Evolutionary conservation across 2,113 vertebrate genomes (phyloP).

Genomic region (Phoxinus phoxinus): DNA sequence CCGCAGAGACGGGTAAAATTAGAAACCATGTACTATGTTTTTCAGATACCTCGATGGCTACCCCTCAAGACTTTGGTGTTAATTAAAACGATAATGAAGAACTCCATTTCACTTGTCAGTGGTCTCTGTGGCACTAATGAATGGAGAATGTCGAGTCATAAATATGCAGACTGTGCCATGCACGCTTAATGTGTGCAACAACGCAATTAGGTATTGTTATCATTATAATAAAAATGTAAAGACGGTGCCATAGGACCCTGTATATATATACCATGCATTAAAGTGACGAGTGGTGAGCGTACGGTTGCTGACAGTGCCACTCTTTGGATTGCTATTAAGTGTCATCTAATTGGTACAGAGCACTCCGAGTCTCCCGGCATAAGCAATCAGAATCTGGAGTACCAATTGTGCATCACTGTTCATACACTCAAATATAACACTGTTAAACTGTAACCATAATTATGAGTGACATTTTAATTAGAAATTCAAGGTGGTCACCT

Average conservation of each 20-base stretch:
- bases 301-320: not conserved
- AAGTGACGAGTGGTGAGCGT: not conserved
- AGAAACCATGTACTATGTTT: constrained; percentile 45
- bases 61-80: constrained; percentile 49
- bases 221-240: constrained; percentile 33
- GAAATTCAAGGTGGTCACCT: constrained; percentile 13
- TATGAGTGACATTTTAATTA: constrained; percentile 27
- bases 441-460: constrained; percentile 23
- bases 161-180: constrained; percentile 3
- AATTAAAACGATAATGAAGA: constrained; percentile 53
- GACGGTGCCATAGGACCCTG: constrained; percentile 2
- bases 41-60: constrained; percentile 41
- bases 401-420: constrained; percentile 8
- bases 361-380: constrained; percentile 20
- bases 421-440: constrained; percentile 7
- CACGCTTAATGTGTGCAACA: constrained; percentile 21
- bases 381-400: constrained; percentile 28
- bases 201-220: constrained; percentile 24
- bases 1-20: constrained; percentile 44
- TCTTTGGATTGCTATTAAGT: constrained; percentile 25
- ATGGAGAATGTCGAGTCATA: not conserved
- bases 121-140: constrained; percentile 45
- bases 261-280: not conserved
- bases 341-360: constrained; percentile 17
- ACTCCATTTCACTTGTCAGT: constrained; percentile 38